Evolutionary conservation across 2,113 vertebrate genomes (phyloP), one percentile per base, ranked within the genome.

Genomic region (Eulemur macaco): DNA sequence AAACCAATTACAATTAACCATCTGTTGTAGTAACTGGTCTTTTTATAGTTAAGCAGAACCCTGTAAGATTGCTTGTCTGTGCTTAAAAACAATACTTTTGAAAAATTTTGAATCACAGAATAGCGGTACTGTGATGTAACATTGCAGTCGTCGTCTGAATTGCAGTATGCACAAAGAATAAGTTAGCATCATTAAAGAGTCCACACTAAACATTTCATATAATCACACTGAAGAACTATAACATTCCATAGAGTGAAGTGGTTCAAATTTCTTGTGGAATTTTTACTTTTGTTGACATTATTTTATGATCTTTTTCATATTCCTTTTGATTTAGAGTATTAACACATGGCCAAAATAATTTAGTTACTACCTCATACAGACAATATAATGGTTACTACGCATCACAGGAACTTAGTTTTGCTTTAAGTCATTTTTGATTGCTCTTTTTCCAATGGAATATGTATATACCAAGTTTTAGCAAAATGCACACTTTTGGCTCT

Each of bases 311-410:
- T 97, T 98, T 98, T 98, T 98, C 97, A 93, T 97, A 69, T 96
- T 98, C 98, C 78, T 97, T 91, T 98, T 98, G 92, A 98, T 98
- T 98, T 98, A 98, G 96, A 97, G 95, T 98, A 97, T 98, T 99
- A 98, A 98, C 93, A 98, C 96, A 96, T 96, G 98, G 99, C 98
- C 99, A 98, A 99, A 99, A 98, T 98, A 97, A 98, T 99, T 99
- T 99, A 99, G 98, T 99, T 99, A 99, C 99, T 99, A 99, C 99
- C 99, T 99, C 99, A 99, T 98, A 97, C 96, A 98, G 98, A 98
- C 97, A 98, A 97, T 97, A 96, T 97, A 98, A 97, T 98, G 98
- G 97, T 98, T 98, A 98, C 97, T 98, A 97, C 92, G n/a, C 97
- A 98, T 98, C 97, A 98, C 95, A 98, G 97, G 97, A 98, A 97